phyloP scores from a whole-genome alignment of 2,113 vertebrate species.

The Myanophis thanlyinensis region DNA sequence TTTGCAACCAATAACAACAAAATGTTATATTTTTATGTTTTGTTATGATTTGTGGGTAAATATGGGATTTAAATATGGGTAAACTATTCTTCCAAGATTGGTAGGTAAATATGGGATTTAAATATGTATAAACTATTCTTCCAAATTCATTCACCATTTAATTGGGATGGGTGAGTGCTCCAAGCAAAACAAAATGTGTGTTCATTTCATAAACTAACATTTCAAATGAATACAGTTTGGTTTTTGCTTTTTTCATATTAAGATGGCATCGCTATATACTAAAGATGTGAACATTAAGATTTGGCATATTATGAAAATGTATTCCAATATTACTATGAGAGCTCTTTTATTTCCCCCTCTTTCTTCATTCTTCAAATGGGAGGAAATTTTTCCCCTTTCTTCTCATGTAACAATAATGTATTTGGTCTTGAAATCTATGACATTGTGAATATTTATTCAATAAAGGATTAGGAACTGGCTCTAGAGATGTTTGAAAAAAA shows the following conservation, averaged over 20 bases:
- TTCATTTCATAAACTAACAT: constrained; percentile 11
- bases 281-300: background rate
- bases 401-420: background rate
- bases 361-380: background rate
- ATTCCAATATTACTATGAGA: background rate
- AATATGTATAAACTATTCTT: background rate
- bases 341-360: background rate
- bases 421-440: background rate
- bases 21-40: background rate
- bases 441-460: background rate
- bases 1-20: too few species aligned
- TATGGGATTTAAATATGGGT: background rate
- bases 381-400: background rate
- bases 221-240: background rate
- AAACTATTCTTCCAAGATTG: background rate
- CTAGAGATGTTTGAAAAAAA: background rate
- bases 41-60: background rate
- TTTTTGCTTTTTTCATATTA: background rate
- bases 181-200: background rate
- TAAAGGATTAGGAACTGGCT: background rate
- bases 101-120: background rate
- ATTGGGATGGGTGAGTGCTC: background rate
- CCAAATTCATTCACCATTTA: background rate
- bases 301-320: background rate
- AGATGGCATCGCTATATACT: background rate